Conservation (phyloP, 2,113 vertebrate species). For the Sclerurus mexicanus region DNA sequence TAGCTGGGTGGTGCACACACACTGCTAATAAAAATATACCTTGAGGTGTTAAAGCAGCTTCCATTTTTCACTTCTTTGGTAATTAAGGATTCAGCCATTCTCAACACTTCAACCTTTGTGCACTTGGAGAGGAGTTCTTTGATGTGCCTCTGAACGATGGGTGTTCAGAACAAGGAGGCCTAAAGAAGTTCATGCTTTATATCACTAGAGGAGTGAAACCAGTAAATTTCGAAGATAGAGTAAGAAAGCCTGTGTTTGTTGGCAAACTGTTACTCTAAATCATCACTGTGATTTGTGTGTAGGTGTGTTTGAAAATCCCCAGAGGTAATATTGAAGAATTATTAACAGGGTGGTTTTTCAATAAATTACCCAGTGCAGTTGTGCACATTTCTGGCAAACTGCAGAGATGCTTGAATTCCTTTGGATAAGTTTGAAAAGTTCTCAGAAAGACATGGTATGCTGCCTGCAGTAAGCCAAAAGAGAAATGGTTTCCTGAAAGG, state of each 20-base stretch:
- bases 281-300: neutral
- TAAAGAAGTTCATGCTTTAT: neutral
- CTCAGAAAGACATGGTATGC: neutral
- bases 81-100: neutral
- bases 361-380: neutral
- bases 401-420: neutral
- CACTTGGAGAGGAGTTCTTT: neutral
- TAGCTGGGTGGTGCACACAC: neutral
- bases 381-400: neutral
- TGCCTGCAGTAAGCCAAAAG: neutral
- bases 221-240: neutral
- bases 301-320: conserved; percentile 18
- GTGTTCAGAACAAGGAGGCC: neutral
- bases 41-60: neutral
- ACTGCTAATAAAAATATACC: neutral
- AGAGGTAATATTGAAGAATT: neutral
- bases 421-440: neutral
- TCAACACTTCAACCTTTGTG: neutral
- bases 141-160: neutral
- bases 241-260: neutral
- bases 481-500: neutral
- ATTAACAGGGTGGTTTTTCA: neutral
- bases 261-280: conserved; percentile 12
- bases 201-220: neutral
- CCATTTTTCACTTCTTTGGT: neutral